Evolutionary conservation across 2,797 vertebrate species (phyloP).

Genomic region (Linurgus olivaceus): DNA sequence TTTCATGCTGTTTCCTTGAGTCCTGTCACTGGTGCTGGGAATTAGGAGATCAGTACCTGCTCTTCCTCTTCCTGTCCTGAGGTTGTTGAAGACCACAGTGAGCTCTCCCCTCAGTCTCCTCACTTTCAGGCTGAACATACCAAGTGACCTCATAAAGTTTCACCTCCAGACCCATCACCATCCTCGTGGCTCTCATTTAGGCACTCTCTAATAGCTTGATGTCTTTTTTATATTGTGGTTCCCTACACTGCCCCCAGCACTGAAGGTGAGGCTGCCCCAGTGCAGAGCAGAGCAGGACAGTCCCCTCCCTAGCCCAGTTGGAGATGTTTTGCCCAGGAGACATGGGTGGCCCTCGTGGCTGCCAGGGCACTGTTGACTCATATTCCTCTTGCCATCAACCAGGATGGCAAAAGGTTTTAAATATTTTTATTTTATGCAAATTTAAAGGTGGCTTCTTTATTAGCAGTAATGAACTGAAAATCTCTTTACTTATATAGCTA

Average conservation of each 20-base stretch:
- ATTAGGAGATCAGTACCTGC: not conserved
- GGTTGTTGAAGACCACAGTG: not conserved
- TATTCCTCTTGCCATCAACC: not conserved
- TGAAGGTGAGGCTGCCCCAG: not conserved
- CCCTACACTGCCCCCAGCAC: not conserved
- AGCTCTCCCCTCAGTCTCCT: not conserved
- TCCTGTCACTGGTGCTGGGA: not conserved
- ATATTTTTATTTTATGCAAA: not conserved
- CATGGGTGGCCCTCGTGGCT: not conserved
- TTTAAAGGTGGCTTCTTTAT: not conserved
- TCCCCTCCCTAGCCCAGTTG: fast-evolving
- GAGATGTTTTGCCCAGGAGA: not conserved
- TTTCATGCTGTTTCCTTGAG: not conserved
- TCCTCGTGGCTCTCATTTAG: not conserved
- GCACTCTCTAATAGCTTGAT: not conserved
- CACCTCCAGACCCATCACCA: not conserved
- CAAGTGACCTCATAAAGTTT: not conserved
- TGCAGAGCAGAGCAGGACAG: not conserved
- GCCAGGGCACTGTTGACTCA: not conserved
- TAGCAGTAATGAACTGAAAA: not conserved
- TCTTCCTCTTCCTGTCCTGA: not conserved
- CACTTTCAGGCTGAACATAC: not conserved
- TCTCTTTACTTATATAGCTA: not conserved
- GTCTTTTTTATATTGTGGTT: not conserved
- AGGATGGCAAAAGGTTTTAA: not conserved